Evolutionary conservation across 1,140 invertebrate genomes (phyloP), one percentile per base, ranked within the genome.

Genomic region (Tetraneura akinire): DNA sequence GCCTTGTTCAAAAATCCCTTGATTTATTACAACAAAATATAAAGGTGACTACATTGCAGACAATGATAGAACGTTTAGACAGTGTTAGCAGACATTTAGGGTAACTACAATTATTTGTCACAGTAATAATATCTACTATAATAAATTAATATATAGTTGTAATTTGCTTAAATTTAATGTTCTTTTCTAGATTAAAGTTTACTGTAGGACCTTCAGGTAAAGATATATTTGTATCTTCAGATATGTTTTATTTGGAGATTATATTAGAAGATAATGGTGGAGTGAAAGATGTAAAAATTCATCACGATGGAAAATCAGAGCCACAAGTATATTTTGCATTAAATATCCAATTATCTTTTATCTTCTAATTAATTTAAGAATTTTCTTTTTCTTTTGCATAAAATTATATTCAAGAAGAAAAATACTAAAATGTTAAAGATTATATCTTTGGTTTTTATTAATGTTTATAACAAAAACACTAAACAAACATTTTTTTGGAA

Each of bases 191-290:
- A 14, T 88, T 95, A 83, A 93, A 92, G 84, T 94, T 94, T 85
- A 90, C 91, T 83, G 88, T 83, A 53, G 91, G 91, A 78, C 89
- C 88, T 84, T 89, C 89, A 82, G 92, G 90, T 57, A 90, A 91
- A 51, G 92, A 93, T 85, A 89, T 94, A 81, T 96, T 96, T 83
- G 96, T 98, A 86, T 96, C 93, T 32, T 96, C 94, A 0, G 96
- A 97, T 85, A 98, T 98, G 95, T 98, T 98, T 86, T 97, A 96
- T 85, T 89, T 98, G 82, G 95, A 98, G 88, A 93, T 98, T 81
- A 84, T 94, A 49, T 87, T 98, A 45, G 94, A 96, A 84, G 87
- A 90, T 0, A 91, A 88, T 80, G 96, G 95, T 57, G 89, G 89
- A 62, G 92, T 98, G 0, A 92, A 92, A 85, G 96, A 98, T 89